Base-by-base conservation (phyloP, 1,140 invertebrate species). In the Drosophila ohnishii region DNA sequence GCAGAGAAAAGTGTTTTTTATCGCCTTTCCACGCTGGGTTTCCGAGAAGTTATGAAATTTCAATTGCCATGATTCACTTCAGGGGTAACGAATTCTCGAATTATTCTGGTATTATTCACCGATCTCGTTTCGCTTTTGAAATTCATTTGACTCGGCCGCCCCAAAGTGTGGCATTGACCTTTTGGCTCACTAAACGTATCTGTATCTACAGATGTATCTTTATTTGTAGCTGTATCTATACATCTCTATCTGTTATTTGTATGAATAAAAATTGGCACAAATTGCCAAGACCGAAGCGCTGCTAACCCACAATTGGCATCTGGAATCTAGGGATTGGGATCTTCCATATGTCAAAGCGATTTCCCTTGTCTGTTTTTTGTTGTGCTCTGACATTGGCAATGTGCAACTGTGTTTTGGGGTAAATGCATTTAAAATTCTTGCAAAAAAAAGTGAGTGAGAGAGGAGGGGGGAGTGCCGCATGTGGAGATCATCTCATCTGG, bases 241-340 rank as follows among this genome's bases (percentile, higher is more conserved):
- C 35, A 75, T 67, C 58, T 74, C 34, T 56, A 71, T 79, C 25
- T 28, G 3, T 14, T 9, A 40, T 16, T 40, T 40, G 19, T 22
- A 16, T 10, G 62, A 35, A 22, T 10, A 57, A 44, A 51, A 63
- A 62, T 59, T 82, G 80, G 59, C 80, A 78, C 80, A 80, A 19
- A 61, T 55, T 39, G 58, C 69, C 5, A 40, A 78, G 55, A 57
- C 9, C 44, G 25, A 71, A 58, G 74, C 34, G 42, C 73, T 76
- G 75, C 72, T 87, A 87, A 87, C 79, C 84, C 84, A 88, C 80
- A 87, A 87, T 87, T 84, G 77, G 84, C 67, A 71, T 71, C 51
- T 71, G 65, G 67, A 66, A 69, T 28, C 16, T 69, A 42, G 47
- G 58, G 32, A 51, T 45, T 44, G 59, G 58, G 60, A 71, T 35